Percentiles rank a stretch among this genome's conserved stretches.
Conservation (phyloP, 2,888 invertebrate genomes). For the Morpho deidamia region DNA sequence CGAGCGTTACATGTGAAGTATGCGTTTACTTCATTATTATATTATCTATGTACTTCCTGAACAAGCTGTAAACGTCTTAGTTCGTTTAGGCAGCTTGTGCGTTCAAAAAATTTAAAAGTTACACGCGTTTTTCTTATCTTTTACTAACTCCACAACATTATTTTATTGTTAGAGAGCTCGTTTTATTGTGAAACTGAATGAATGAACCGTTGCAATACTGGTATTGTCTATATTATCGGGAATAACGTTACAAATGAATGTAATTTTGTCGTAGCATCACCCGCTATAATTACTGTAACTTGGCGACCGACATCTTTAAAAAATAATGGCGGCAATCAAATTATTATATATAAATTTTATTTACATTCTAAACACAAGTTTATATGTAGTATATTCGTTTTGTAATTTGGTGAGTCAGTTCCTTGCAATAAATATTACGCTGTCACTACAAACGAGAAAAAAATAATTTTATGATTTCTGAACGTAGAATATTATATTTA, state of each 20-base stretch:
- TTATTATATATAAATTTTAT: slow-evolving; percentile 20
- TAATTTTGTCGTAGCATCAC: slow-evolving; percentile 35
- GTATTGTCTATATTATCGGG: slow-evolving; percentile 42
- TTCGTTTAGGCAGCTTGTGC: slow-evolving; percentile 35
- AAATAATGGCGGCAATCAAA: slow-evolving; percentile 39
- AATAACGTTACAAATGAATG: slow-evolving; percentile 68
- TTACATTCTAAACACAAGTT: slow-evolving; percentile 14
- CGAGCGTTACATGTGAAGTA: slow-evolving; percentile 7
- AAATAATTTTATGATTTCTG: slow-evolving; percentile 7
- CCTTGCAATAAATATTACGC: slow-evolving; percentile 11
- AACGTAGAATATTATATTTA: slow-evolving; percentile 8
- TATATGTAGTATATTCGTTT: slow-evolving; percentile 4
- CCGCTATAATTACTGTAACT: slow-evolving; percentile 25
- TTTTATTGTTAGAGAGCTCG: neutral
- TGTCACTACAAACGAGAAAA: slow-evolving; percentile 12
- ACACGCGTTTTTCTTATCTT: slow-evolving; percentile 41
- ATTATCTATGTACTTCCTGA: slow-evolving; percentile 45
- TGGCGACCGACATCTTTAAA: slow-evolving; percentile 53
- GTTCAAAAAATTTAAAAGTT: slow-evolving; percentile 36
- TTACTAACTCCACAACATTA: neutral
- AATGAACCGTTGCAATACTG: slow-evolving; percentile 1
- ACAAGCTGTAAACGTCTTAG: slow-evolving; percentile 34
- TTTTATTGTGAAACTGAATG: slow-evolving; percentile 6
- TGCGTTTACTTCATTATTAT: slow-evolving; percentile 31
- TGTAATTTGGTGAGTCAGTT: slow-evolving; percentile 9